Base-by-base conservation (phyloP, 64 coral and sea anemone species). In the Montipora foliosa region DNA sequence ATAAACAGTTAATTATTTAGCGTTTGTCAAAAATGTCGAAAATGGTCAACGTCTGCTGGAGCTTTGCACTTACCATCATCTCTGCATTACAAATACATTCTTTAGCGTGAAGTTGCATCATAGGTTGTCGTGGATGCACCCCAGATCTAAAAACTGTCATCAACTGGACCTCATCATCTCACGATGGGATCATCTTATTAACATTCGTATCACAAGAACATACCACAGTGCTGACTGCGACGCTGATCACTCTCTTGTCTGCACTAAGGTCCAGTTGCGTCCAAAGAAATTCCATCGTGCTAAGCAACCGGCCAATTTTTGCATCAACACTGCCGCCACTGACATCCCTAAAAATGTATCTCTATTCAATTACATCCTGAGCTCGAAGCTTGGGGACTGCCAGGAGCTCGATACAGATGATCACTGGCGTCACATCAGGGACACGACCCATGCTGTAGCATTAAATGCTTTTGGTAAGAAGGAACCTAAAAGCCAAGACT, bases 161-260 rank as follows among this genome's bases (percentile, higher is more conserved):
- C 86, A 89, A 17, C 15, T 81, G 14, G 77, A 91, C 76, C 79
- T 61, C 66, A 68, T 51, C 78, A 81, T 91, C 60, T 11, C 58
- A 60, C 51, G 80, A 83, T 55, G 59, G 14, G 50, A n/a, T 2
- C 2, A 58, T 11, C 14, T 77, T 12, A 89, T 77, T 6, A 81
- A 67, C 60, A 74, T 90, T 76, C 20, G 44, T 6, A 79, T 67
- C 21, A 90, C 76, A 64, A 79, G 76, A 66, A 0, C 89, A 13
- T 88, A 49, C 49, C 70, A 89, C 48, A 89, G 72, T 77, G 87
- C 87, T 47, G 85, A 89, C 76, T 89, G 72, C 3, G 87, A 89
- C 51, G 52, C 72, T 52, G 87, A 89, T 76, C 72, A 77, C 37
- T 74, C 87, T 57, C 87, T 76, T 77, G 87, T 89, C 72, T 76